These are phyloP conservation scores for Poecilia picta DNA, from an alignment of 2,797 vertebrate genomes.

Conservation along the genomic window DNA sequence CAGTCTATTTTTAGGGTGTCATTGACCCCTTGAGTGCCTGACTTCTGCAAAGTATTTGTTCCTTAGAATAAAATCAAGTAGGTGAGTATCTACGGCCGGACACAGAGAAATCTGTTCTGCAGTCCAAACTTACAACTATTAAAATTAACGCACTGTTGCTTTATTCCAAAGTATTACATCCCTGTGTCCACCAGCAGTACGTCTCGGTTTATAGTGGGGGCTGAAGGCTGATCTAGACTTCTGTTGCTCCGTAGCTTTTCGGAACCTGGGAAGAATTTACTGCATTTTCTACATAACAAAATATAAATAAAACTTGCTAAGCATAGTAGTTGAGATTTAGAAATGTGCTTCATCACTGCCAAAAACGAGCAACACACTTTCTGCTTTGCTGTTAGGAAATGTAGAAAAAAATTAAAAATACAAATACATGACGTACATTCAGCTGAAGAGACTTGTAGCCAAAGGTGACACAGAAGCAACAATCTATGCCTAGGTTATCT, in stretches of 20 bases:
- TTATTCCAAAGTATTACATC: constrained; percentile 40
- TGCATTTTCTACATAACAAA: background rate
- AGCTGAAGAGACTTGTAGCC: background rate
- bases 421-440: background rate
- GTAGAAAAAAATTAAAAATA: background rate
- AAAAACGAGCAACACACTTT: background rate
- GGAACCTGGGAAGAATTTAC: background rate
- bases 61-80: constrained; percentile 67
- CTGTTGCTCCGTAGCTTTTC: background rate
- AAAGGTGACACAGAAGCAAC: background rate
- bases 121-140: constrained; percentile 67
- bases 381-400: background rate
- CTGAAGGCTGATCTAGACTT: background rate
- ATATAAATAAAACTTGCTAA: background rate
- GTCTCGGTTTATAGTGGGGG: background rate
- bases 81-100: constrained; percentile 58
- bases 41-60: constrained; percentile 67
- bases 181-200: constrained; percentile 64
- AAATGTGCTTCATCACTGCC: constrained; percentile 2
- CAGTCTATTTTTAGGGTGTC: constrained; percentile 54
- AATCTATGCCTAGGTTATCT: background rate
- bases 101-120: constrained; percentile 77
- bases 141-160: constrained; percentile 59
- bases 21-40: constrained; percentile 41
- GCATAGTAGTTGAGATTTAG: background rate